Evolutionary conservation across 1,140 invertebrate genomes (phyloP).

Genomic region (Capitella teleta): DNA sequence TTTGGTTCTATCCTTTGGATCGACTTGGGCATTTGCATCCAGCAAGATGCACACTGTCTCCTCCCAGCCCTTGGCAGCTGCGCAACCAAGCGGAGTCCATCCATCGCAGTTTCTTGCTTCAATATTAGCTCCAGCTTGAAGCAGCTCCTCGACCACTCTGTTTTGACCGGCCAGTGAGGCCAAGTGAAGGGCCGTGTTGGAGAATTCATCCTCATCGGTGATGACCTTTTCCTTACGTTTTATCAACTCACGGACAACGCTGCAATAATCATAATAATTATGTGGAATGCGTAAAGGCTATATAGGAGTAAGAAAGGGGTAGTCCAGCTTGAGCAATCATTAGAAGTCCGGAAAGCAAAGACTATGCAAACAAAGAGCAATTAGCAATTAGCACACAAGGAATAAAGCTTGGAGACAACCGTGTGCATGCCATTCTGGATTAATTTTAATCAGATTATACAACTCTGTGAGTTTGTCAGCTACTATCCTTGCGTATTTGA

Average conservation of each 20-base stretch:
- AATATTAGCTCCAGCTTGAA: slow-evolving; percentile 42
- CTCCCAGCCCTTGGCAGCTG: slow-evolving; percentile 42
- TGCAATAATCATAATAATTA: background rate
- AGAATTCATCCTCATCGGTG: background rate
- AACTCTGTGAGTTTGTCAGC: too few relatives aligned
- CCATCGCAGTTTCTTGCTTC: slow-evolving; percentile 41
- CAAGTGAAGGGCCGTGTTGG: slow-evolving; percentile 15
- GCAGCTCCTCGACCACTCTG: slow-evolving; percentile 30
- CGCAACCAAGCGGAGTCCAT: slow-evolving; percentile 47
- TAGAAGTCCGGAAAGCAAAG: too few relatives aligned
- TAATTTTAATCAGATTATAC: too few relatives aligned
- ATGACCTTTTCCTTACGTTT: background rate
- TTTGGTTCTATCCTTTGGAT: slow-evolving; percentile 43
- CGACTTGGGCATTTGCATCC: slow-evolving; percentile 38
- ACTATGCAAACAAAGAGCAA: too few relatives aligned
- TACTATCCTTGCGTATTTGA: too few relatives aligned
- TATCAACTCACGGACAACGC: background rate
- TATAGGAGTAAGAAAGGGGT: too few relatives aligned
- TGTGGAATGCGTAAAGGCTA: too few relatives aligned
- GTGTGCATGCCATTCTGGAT: too few relatives aligned
- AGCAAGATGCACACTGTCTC: slow-evolving; percentile 39
- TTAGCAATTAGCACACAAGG: too few relatives aligned
- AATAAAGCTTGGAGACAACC: too few relatives aligned
- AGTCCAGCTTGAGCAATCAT: too few relatives aligned
- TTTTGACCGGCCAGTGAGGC: slow-evolving; percentile 40